Evolutionary conservation across 2,888 invertebrate genomes (phyloP).

Genomic region (Epirrita christyi): DNA sequence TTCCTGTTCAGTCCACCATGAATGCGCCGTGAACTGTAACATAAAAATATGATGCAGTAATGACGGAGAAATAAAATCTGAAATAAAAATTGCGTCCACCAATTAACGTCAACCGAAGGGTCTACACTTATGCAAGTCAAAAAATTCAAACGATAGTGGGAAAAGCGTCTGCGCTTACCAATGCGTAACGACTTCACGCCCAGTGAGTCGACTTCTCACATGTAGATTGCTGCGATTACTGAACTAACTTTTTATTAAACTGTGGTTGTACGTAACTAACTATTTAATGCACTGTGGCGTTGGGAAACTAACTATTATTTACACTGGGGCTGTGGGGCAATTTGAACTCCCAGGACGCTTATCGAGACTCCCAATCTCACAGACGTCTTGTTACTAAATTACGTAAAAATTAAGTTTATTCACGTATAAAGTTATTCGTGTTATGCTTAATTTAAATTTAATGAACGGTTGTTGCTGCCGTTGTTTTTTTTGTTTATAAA

Average conservation of each 20-base stretch:
- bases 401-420: conserved; percentile 48
- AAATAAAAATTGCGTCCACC: conserved; percentile 46
- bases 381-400: conserved; percentile 48
- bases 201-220: conserved; percentile 64
- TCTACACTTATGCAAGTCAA: conserved; percentile 62
- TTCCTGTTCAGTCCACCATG: conserved; percentile 29
- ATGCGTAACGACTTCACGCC: conserved; percentile 79
- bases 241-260: conserved; percentile 38
- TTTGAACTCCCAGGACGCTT: conserved; percentile 58
- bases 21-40: conserved; percentile 28
- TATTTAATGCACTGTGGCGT: conserved; percentile 4
- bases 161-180: conserved; percentile 67
- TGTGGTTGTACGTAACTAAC: conserved; percentile 33
- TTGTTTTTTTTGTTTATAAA: conserved; percentile 11
- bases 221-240: conserved; percentile 74
- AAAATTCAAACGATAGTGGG: conserved; percentile 67
- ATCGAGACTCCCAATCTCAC: conserved; percentile 53
- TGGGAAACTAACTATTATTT: neutral
- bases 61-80: conserved; percentile 30
- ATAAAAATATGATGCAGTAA: conserved; percentile 27
- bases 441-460: conserved; percentile 51
- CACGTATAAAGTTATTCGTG: conserved; percentile 43
- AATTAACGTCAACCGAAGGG: conserved; percentile 52
- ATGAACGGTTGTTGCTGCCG: conserved; percentile 34
- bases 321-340: conserved; percentile 51